Conservation (phyloP, 2,888 invertebrate species). For the Pomacea canaliculata region DNA sequence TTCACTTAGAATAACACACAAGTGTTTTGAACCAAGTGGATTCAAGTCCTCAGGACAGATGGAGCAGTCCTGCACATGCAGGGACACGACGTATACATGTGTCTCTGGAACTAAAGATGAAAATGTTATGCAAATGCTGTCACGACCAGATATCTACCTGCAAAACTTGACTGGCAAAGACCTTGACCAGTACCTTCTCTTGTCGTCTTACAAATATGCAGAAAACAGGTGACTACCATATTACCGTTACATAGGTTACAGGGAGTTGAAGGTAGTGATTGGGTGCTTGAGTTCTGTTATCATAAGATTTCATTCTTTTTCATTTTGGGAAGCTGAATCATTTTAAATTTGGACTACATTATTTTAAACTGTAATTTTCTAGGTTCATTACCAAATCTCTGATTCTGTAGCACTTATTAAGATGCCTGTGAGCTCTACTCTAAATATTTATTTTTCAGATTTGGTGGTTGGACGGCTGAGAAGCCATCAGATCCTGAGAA, state of each 20-base stretch:
- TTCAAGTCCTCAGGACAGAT: constrained; percentile 1
- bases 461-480: constrained; percentile 65
- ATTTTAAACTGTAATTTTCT: too few species aligned
- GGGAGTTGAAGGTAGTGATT: too few species aligned
- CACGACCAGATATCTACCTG: constrained; percentile 48
- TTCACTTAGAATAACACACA: neutral
- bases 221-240: constrained; percentile 45
- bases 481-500: constrained; percentile 27
- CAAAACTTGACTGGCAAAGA: constrained; percentile 52
- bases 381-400: too few species aligned
- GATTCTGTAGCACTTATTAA: too few species aligned
- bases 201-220: constrained; percentile 53
- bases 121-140: constrained; percentile 37
- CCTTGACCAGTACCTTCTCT: constrained; percentile 57
- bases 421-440: too few species aligned
- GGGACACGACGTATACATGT: constrained; percentile 43
- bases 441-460: constrained; percentile 43
- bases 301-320: too few species aligned
- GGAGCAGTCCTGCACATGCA: constrained; percentile 42
- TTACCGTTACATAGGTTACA: too few species aligned
- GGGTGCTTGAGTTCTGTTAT: neutral
- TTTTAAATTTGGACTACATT: too few species aligned
- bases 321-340: too few species aligned
- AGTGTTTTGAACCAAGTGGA: constrained; percentile 3
- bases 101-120: constrained; percentile 28